Conservation (phyloP, 2,888 invertebrate genomes). For the Drosophila nigricruria region DNA sequence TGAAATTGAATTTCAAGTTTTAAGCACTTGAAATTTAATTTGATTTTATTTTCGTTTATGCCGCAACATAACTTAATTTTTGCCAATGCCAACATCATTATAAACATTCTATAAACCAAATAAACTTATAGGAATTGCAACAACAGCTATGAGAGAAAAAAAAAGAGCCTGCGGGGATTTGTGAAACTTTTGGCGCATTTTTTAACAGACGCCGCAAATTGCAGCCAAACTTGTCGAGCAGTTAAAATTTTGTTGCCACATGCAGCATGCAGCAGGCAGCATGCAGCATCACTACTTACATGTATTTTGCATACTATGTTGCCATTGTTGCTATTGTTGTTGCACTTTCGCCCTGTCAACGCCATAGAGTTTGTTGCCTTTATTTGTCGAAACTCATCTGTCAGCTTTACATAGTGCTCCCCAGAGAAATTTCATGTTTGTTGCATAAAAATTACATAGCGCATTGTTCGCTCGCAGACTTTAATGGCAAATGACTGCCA, state of each 20-base stretch:
- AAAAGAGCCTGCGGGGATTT: conserved; percentile 41
- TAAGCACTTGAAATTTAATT: conserved; percentile 12
- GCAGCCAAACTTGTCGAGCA: conserved; percentile 64
- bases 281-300: conserved; percentile 37
- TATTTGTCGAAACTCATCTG: conserved; percentile 66
- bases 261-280: conserved; percentile 26
- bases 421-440: conserved; percentile 77
- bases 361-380: conserved; percentile 44
- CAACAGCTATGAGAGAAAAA: conserved; percentile 17
- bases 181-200: conserved; percentile 44
- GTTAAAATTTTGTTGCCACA: conserved; percentile 58
- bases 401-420: conserved; percentile 78
- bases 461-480: conserved; percentile 73
- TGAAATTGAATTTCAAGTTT: conserved; percentile 1
- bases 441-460: conserved; percentile 75
- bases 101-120: conserved; percentile 51
- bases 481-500: conserved; percentile 69
- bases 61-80: conserved; percentile 20
- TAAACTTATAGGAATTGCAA: conserved; percentile 46
- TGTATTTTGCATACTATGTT: conserved; percentile 44
- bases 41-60: conserved; percentile 22
- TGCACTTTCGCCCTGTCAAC: conserved; percentile 54
- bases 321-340: conserved; percentile 25
- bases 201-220: conserved; percentile 70
- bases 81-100: conserved; percentile 42